Conservation (phyloP, 2,888 invertebrate species). For the Tetrapedia diversipes region DNA sequence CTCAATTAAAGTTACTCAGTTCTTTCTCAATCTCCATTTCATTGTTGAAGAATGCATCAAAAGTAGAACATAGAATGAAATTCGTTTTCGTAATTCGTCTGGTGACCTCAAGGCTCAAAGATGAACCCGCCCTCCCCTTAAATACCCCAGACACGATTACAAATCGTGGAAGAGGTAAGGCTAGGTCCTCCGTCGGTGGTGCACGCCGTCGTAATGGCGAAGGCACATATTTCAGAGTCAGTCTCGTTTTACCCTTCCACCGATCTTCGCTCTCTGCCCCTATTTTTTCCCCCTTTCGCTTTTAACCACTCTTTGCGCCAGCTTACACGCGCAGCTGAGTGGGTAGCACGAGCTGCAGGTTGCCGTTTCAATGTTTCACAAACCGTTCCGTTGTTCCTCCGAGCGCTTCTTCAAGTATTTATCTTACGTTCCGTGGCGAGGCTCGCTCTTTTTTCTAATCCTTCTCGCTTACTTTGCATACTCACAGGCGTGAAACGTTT, state of each 20-base stretch:
- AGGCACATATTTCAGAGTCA: constrained; percentile 72
- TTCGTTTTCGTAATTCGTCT: background rate
- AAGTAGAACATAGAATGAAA: background rate
- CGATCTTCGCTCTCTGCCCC: constrained; percentile 35
- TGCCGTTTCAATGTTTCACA: constrained; percentile 30
- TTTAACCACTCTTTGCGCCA: constrained; percentile 51
- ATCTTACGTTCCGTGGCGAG: background rate
- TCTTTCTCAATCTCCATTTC: too few species aligned
- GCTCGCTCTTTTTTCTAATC: background rate
- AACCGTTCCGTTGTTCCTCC: constrained; percentile 10
- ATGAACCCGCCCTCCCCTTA: constrained; percentile 1
- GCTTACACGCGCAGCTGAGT: constrained; percentile 33
- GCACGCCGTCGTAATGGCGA: constrained; percentile 68
- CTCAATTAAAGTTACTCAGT: too few species aligned
- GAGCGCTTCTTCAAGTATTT: background rate
- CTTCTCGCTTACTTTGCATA: background rate
- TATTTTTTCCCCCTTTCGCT: constrained; percentile 34
- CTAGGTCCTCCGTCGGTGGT: constrained; percentile 50
- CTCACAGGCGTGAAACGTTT: too few species aligned
- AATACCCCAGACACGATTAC: constrained; percentile 54
- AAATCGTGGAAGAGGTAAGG: constrained; percentile 70
- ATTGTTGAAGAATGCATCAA: background rate
- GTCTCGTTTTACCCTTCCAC: constrained; percentile 57
- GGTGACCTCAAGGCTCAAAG: background rate
- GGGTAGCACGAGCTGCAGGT: constrained; percentile 36